Conservation (phyloP, 2,797 vertebrate species). For the Hydrolagus colliei region DNA sequence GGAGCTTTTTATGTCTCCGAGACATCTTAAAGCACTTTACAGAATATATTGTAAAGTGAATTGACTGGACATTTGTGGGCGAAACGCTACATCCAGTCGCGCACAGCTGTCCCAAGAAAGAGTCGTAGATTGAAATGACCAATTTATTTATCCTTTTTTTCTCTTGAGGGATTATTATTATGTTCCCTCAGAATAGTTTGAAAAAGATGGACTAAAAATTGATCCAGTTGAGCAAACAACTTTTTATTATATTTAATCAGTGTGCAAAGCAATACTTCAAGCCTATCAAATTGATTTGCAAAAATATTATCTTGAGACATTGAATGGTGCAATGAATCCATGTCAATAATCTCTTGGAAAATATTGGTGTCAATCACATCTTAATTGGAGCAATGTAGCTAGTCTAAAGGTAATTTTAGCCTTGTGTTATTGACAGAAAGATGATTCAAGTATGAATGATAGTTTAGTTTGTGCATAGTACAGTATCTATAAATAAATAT, state of each 20-base stretch:
- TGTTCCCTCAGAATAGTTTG: constrained; percentile 2
- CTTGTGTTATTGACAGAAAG: background rate
- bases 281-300: background rate
- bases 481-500: background rate
- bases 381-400: background rate
- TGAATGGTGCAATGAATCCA: background rate
- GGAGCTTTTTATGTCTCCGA: too few relatives aligned
- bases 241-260: background rate
- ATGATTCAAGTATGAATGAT: background rate
- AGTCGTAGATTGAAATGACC: too few relatives aligned
- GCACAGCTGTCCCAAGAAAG: too few relatives aligned
- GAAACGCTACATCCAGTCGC: too few relatives aligned
- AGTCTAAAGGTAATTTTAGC: background rate
- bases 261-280: background rate
- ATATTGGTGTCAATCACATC: background rate
- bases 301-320: constrained; percentile 1
- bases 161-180: background rate
- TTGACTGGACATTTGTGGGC: too few relatives aligned
- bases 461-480: background rate
- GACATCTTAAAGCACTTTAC: too few relatives aligned
- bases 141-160: background rate
- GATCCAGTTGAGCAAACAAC: background rate
- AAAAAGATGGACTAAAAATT: too few relatives aligned
- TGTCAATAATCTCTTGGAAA: constrained; percentile 20
- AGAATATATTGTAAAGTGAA: too few relatives aligned